Evolutionary conservation across 1,140 invertebrate genomes (phyloP).

Genomic region (Stratiolaelaps scimitus): DNA sequence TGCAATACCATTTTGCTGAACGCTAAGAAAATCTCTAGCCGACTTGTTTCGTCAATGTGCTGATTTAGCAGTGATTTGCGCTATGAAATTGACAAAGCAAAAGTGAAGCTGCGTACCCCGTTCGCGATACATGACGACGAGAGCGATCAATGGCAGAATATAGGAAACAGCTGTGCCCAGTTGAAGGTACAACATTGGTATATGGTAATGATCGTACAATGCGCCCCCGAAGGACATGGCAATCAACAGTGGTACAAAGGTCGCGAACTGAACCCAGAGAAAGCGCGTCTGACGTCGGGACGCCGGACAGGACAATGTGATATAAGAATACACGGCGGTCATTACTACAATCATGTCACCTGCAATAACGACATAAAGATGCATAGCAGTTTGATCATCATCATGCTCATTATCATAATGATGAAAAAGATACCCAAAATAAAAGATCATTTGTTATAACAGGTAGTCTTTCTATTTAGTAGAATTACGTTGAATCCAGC

Average conservation of each 20-base stretch:
- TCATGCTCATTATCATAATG: too few species aligned
- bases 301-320: not conserved
- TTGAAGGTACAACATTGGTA: not conserved
- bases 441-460: too few species aligned
- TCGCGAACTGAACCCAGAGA: slow-evolving; percentile 5
- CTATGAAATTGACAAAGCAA: not conserved
- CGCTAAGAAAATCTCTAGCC: not conserved
- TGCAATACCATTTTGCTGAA: not conserved
- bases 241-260: not conserved
- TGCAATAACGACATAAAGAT: too few species aligned
- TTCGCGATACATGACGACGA: not conserved
- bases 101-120: not conserved
- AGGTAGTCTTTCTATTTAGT: too few species aligned
- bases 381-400: too few species aligned
- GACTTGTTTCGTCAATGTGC: not conserved
- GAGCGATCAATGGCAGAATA: not conserved
- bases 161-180: not conserved
- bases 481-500: too few species aligned
- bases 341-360: not conserved
- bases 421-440: too few species aligned
- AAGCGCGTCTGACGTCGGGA: not conserved
- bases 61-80: not conserved
- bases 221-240: not conserved
- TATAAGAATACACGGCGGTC: not conserved
- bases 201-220: not conserved